Percentiles rank a stretch among this genome's conserved stretches.
Conservation (phyloP, 2,797 vertebrate genomes). For the Danio choprae region DNA sequence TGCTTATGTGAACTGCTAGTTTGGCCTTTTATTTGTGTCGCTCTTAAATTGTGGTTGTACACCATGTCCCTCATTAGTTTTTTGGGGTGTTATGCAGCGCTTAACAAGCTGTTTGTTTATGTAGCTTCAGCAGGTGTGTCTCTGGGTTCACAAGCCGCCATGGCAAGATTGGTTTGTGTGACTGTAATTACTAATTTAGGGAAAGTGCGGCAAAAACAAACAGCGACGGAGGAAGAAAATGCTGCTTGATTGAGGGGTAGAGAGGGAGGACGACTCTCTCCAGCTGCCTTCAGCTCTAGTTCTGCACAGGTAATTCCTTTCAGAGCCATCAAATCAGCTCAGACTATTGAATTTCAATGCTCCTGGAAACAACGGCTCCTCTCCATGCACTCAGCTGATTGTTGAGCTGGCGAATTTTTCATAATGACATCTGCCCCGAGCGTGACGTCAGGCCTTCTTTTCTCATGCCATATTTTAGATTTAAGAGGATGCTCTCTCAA, state of each 20-base stretch:
- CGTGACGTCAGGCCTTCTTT: constrained; percentile 69
- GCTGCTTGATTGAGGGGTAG: constrained; percentile 54
- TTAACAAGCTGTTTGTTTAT: constrained; percentile 75
- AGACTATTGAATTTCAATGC: constrained; percentile 79
- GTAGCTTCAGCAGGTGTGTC: constrained; percentile 74
- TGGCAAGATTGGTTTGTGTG: constrained; percentile 76
- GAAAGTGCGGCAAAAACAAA: constrained; percentile 79
- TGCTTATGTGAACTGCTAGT: constrained; percentile 13
- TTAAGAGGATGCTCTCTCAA: constrained; percentile 62
- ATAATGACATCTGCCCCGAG: constrained; percentile 73
- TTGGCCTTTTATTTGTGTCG: constrained; percentile 31
- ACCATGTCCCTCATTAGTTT: constrained; percentile 66
- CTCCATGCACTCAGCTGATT: constrained; percentile 74
- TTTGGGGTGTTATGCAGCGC: constrained; percentile 62
- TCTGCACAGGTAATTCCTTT: constrained; percentile 78
- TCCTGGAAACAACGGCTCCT: constrained; percentile 62
- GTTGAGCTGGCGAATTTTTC: constrained; percentile 71
- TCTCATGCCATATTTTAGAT: constrained; percentile 58
- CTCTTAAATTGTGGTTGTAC: constrained; percentile 13
- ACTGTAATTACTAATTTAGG: constrained; percentile 83
- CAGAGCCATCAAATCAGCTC: constrained; percentile 75
- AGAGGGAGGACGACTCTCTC: constrained; percentile 51
- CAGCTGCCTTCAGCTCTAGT: constrained; percentile 75
- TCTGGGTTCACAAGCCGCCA: constrained; percentile 69
- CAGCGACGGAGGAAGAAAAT: constrained; percentile 57